Conservation (phyloP, 2,113 vertebrate genomes). For the Parus major region DNA sequence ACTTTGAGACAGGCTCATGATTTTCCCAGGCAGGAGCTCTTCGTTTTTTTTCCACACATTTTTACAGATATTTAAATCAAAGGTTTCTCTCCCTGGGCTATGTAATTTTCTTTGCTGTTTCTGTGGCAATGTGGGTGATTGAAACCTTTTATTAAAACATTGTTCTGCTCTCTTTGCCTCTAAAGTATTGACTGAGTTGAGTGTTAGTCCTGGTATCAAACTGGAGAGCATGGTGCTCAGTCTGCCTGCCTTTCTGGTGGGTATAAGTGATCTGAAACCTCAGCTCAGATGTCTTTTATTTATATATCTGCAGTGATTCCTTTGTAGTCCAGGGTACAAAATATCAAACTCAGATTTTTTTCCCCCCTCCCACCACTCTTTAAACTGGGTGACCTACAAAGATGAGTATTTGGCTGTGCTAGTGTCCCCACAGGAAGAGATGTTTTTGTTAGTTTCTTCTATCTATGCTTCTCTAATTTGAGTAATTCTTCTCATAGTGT, state of each 20-base stretch:
- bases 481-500: neutral
- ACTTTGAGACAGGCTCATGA: neutral
- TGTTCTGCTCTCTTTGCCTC: neutral
- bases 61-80: constrained; percentile 3
- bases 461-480: neutral
- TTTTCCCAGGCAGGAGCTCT: constrained; percentile 22
- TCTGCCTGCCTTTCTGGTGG: neutral
- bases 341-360: constrained; percentile 44
- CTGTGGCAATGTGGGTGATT: neutral
- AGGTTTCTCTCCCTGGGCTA: neutral
- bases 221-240: neutral
- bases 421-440: neutral
- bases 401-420: neutral
- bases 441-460: neutral
- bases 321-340: constrained; percentile 33
- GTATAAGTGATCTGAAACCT: constrained; percentile 48
- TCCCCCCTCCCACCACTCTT: neutral
- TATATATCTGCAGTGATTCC: neutral
- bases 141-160: neutral
- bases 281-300: constrained; percentile 38
- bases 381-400: neutral
- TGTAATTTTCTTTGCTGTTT: neutral
- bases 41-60: neutral
- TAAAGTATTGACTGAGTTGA: neutral
- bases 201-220: neutral